Evolutionary conservation across 2,797 vertebrate genomes (phyloP).

Genomic region (Poeciliopsis gracilis): DNA sequence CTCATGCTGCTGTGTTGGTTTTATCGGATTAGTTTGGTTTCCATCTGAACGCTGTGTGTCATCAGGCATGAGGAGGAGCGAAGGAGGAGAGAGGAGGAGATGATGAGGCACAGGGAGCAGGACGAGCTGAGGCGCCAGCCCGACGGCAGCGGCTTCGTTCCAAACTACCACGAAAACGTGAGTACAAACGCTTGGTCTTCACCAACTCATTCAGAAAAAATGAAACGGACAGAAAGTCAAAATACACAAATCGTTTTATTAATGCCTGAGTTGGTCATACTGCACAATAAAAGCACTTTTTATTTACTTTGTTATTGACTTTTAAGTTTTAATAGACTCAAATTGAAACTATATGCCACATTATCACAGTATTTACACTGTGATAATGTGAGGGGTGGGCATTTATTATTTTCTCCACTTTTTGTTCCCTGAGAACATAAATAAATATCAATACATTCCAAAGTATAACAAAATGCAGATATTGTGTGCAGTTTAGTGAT

Average conservation of each 20-base stretch:
- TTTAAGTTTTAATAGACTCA: background rate
- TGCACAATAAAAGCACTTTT: too few relatives aligned
- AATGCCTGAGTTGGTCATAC: background rate
- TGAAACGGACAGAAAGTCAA: background rate
- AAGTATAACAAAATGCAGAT: too few relatives aligned
- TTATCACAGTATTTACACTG: background rate
- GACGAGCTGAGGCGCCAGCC: constrained; percentile 89
- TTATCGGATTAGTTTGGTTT: background rate
- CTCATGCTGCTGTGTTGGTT: background rate
- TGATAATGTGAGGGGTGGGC: too few relatives aligned
- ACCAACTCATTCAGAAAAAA: background rate
- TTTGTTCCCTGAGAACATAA: too few relatives aligned
- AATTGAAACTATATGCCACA: background rate
- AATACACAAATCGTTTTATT: background rate
- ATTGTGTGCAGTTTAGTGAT: too few relatives aligned
- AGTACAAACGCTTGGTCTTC: constrained; percentile 74
- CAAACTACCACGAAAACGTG: constrained; percentile 92
- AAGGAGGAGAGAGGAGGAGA: constrained; percentile 91
- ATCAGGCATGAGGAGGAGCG: constrained; percentile 95
- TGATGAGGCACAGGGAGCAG: constrained; percentile 93
- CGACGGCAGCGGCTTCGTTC: constrained; percentile 86
- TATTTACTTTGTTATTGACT: background rate
- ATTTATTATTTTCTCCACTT: too few relatives aligned
- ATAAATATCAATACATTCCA: too few relatives aligned
- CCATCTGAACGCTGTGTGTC: background rate